Percentiles rank a stretch among this genome's conserved stretches.
Conservation (phyloP, 2,797 vertebrate species). For the Lycodopsis pacificus region DNA sequence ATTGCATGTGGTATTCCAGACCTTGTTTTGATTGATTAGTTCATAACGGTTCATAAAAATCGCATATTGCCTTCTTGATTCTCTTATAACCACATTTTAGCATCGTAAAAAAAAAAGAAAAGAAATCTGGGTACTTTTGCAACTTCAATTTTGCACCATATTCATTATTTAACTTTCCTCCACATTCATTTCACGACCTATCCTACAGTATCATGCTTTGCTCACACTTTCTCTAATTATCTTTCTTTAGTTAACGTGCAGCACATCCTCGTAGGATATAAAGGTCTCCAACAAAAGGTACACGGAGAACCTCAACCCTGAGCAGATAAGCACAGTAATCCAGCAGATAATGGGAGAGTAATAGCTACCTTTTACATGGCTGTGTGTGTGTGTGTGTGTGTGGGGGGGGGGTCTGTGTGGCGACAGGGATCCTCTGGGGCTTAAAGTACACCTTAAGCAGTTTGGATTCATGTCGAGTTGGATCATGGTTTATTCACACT, state of each 20-base stretch:
- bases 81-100: neutral
- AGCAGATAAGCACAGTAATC: slow-evolving; percentile 51
- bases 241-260: neutral
- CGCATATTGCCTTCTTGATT: neutral
- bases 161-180: neutral
- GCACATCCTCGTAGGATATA: slow-evolving; percentile 14
- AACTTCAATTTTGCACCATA: neutral
- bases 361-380: slow-evolving; percentile 29
- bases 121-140: neutral
- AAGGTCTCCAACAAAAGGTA: slow-evolving; percentile 24
- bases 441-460: slow-evolving; percentile 15
- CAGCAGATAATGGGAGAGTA: slow-evolving; percentile 29
- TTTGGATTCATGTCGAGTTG: slow-evolving; percentile 6
- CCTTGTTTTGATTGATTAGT: no score
- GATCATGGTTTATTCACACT: slow-evolving; percentile 22
- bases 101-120: neutral
- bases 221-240: neutral
- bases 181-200: neutral
- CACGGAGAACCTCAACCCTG: slow-evolving; percentile 17
- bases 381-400: neutral
- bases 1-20: no score
- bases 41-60: neutral
- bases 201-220: neutral
- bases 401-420: neutral
- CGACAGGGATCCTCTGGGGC: slow-evolving; percentile 1